These are phyloP conservation scores for Hemiscyllium ocellatum DNA, from an alignment of 2,113 vertebrate species.

Conservation along the genomic window DNA sequence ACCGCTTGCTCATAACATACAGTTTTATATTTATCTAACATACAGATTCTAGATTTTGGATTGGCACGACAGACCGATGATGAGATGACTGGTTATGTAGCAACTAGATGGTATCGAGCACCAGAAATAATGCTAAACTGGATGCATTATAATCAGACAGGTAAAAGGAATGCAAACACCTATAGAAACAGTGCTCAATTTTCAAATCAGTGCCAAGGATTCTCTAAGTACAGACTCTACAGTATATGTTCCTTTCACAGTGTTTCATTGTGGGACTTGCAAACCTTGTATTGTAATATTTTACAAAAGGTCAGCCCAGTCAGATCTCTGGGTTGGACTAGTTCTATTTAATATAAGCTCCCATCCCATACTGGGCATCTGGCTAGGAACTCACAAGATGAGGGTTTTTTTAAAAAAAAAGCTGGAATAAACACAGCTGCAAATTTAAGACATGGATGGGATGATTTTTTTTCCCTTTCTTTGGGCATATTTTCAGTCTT, in stretches of 20 bases:
- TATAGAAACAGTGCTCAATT: neutral
- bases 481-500: neutral
- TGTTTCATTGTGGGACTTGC: neutral
- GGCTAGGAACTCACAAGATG: neutral
- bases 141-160: conserved; percentile 98
- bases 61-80: conserved; percentile 91
- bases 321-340: neutral
- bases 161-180: conserved; percentile 50
- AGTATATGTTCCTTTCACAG: no score
- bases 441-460: neutral
- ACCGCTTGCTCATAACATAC: neutral
- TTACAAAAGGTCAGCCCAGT: neutral
- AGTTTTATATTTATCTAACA: neutral
- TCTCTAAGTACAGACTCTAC: neutral
- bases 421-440: no score
- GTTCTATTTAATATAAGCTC: neutral
- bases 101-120: conserved; percentile 92
- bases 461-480: neutral
- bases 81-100: conserved; percentile 96
- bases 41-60: conserved; percentile 91
- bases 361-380: neutral
- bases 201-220: neutral
- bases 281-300: neutral
- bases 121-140: conserved; percentile 98
- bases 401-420: neutral